Evolutionary conservation across 2,113 vertebrate species (phyloP).

Genomic region (Actenoides hombroni): DNA sequence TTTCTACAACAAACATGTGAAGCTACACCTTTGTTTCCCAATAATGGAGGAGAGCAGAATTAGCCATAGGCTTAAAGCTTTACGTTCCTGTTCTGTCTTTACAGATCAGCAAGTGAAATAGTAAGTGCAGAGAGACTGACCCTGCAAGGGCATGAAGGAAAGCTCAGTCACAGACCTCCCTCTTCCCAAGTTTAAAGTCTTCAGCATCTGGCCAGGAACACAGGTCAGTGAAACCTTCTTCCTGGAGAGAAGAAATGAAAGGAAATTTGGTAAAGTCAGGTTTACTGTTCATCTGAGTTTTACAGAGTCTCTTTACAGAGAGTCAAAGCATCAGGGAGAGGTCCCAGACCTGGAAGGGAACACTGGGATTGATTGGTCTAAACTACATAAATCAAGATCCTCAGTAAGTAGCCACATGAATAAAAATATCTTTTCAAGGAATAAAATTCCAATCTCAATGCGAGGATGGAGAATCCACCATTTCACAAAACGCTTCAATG

Average conservation of each 20-base stretch:
- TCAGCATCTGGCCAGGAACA: background rate
- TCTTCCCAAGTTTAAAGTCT: background rate
- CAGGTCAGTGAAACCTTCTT: background rate
- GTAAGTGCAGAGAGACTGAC: background rate
- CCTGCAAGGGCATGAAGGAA: background rate
- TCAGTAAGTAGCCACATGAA: background rate
- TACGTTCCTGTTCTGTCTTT: accelerated
- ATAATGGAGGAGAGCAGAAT: background rate
- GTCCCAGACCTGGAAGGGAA: background rate
- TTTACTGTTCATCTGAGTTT: background rate
- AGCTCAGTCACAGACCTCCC: background rate
- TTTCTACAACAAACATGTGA: background rate
- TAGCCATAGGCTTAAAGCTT: background rate
- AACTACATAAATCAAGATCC: background rate
- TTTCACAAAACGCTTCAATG: background rate
- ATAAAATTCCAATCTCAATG: background rate
- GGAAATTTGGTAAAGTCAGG: background rate
- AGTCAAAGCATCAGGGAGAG: background rate
- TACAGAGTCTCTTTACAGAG: background rate
- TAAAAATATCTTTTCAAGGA: background rate
- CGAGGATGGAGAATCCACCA: background rate
- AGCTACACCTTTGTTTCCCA: background rate
- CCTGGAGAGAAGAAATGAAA: background rate
- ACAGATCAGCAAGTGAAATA: background rate
- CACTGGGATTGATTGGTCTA: background rate